phyloP scores from a whole-genome alignment of 1,140 invertebrate genomes.

The Saxidomus purpurata region DNA sequence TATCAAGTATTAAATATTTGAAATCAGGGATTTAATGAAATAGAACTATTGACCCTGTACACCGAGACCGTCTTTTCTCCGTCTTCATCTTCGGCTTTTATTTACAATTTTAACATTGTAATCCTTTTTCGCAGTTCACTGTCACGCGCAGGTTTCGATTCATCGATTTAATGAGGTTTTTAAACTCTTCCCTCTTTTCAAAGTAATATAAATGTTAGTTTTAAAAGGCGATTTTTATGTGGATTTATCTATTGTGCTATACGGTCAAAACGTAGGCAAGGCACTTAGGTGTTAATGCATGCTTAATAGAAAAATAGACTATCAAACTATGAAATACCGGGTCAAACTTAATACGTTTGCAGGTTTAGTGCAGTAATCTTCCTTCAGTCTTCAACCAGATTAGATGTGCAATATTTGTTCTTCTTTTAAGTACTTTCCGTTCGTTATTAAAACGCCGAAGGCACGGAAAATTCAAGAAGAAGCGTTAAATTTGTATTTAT shows the following conservation, averaged over 20 bases:
- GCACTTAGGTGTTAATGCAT: conserved; percentile 41
- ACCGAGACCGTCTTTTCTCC: conserved; percentile 32
- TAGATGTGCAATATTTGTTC: conserved; percentile 22
- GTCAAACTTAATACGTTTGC: conserved; percentile 15
- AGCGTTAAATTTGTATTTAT: too few species aligned
- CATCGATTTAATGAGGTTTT: conserved; percentile 63
- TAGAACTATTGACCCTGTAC: conserved; percentile 31
- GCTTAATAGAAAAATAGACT: conserved; percentile 45
- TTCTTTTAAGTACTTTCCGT: background rate
- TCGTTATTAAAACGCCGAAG: background rate
- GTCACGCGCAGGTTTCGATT: conserved; percentile 57
- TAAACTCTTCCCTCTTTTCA: conserved; percentile 48
- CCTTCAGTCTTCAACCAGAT: background rate
- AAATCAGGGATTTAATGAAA: conserved; percentile 57
- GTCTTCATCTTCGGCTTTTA: conserved; percentile 51
- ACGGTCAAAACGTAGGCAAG: background rate
- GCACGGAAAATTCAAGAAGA: conserved; percentile 8
- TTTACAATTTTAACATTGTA: conserved; percentile 51
- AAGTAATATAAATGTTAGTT: conserved; percentile 45
- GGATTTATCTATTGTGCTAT: conserved; percentile 18
- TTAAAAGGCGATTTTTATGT: conserved; percentile 32
- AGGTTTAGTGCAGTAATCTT: conserved; percentile 1
- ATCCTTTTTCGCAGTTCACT: background rate
- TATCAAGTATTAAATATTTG: conserved; percentile 52
- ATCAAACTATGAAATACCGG: conserved; percentile 34